Conservation (phyloP, 2,888 invertebrate species). For the Rhagium mordax region DNA sequence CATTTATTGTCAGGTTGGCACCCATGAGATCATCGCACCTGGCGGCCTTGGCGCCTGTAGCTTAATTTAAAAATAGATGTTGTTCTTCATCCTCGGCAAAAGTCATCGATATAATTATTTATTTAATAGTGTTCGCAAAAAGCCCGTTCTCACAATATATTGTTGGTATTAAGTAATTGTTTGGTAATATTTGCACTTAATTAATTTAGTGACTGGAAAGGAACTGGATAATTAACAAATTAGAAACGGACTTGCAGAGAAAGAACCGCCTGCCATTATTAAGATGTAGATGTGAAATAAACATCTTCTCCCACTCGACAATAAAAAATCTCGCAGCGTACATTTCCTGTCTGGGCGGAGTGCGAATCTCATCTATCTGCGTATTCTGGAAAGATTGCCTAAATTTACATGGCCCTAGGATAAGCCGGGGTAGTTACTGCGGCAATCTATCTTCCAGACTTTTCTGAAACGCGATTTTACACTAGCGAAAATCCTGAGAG, state of each 20-base stretch:
- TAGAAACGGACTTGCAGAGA: background rate
- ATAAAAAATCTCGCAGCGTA: slow-evolving; percentile 30
- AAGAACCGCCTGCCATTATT: slow-evolving; percentile 8
- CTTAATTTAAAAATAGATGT: background rate
- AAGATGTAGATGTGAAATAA: slow-evolving; percentile 8
- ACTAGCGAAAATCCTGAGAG: slow-evolving; percentile 34
- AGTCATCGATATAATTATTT: background rate
- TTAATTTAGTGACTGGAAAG: background rate
- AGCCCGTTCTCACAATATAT: background rate
- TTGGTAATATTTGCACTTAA: background rate
- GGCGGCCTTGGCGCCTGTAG: background rate
- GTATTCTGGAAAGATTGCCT: slow-evolving; percentile 42
- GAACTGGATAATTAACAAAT: background rate
- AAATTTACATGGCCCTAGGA: slow-evolving; percentile 45
- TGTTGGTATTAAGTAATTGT: background rate
- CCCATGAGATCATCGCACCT: slow-evolving; percentile 1
- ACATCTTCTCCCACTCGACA: slow-evolving; percentile 15
- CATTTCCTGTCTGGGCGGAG: slow-evolving; percentile 38
- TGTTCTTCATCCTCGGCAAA: background rate
- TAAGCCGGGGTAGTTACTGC: slow-evolving; percentile 41
- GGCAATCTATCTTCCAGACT: slow-evolving; percentile 43
- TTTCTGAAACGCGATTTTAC: slow-evolving; percentile 38
- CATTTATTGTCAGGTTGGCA: background rate
- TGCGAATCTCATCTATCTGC: slow-evolving; percentile 43
- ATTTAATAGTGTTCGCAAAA: background rate